Base-by-base conservation (phyloP, 2,888 invertebrate genomes). In the Acanthosepion esculentum region DNA sequence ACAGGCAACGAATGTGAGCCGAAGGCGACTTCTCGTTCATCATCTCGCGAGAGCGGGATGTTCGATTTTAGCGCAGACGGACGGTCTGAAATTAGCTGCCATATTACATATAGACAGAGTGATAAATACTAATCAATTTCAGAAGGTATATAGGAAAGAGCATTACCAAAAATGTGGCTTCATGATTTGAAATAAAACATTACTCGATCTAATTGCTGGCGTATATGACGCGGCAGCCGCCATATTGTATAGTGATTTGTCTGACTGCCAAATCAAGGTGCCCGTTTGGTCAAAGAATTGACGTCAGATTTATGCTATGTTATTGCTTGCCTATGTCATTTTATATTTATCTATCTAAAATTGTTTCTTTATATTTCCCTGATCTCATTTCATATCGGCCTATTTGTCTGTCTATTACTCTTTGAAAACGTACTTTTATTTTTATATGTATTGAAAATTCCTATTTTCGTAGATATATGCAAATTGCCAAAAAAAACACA, bases 81-180 rank as follows among this genome's bases (percentile, higher is more conserved):
- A 78, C 78, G 8, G 78, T 78, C 78, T 78, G 78, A 78, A 78
- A 78, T 78, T 78, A 78, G 78, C 78, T 78, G 78, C 78, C 78
- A 78, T n/a, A 78, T 78, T n/a, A 78, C 78, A 78, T n/a, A 33
- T 78, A 78, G 78, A 78, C 78, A 78, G n/a, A 78, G n/a, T 78
- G 78, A 78, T 78, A 78, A 78, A 78, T 78, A 78, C 78, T 78
- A 78, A 78, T 78, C 78, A 78, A 78, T 78, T 78, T 15, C n/a
- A 18, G 78, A 33, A 78, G 78, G 78, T 23, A 78, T 78, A 78
- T 78, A 78, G 15, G 78, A n/a, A 78, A 33, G n/a, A n/a, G 33
- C 78, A 15, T 78, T 78, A 33, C 78, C 78, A 5, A 78, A 78
- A 78, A n/a, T n/a, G 78, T n/a, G 29, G 78, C 78, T 5, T n/a